Percentiles rank a stretch among this genome's conserved stretches.
Evolutionary conservation across 1,140 invertebrate genomes (phyloP).

Genomic region (Zaprionus nigranus): DNA sequence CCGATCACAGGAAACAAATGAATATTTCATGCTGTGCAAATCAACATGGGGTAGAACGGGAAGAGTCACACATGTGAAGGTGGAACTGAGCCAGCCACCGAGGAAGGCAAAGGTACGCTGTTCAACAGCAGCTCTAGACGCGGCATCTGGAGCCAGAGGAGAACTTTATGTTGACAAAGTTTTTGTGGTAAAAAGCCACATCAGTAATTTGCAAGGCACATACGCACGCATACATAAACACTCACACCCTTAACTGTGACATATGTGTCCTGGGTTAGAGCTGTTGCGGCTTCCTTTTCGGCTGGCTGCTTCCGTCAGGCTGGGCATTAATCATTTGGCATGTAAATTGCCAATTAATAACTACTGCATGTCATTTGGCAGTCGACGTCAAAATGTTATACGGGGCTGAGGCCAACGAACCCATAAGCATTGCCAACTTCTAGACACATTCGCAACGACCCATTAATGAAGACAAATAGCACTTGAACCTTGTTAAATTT

Average conservation of each 20-base stretch:
- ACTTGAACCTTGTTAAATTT: constrained; percentile 79
- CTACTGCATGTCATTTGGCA: constrained; percentile 81
- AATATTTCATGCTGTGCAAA: constrained; percentile 83
- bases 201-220: constrained; percentile 76
- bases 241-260: constrained; percentile 46
- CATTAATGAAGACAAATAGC: constrained; percentile 83
- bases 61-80: constrained; percentile 6
- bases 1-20: constrained; percentile 82
- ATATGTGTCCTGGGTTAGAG: constrained; percentile 71
- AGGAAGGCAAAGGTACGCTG: constrained; percentile 60
- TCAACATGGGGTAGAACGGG: constrained; percentile 50
- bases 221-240: constrained; percentile 39
- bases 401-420: constrained; percentile 54
- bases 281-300: constrained; percentile 70
- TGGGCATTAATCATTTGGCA: constrained; percentile 81
- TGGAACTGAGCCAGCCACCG: constrained; percentile 9
- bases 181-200: constrained; percentile 82
- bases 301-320: constrained; percentile 64
- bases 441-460: constrained; percentile 68
- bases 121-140: constrained; percentile 45
- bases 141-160: constrained; percentile 30
- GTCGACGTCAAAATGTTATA: constrained; percentile 70
- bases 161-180: constrained; percentile 82
- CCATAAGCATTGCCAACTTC: constrained; percentile 60
- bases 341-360: constrained; percentile 84